Evolutionary conservation across 2,113 vertebrate species (phyloP), one percentile per base, ranked within the genome.

Genomic region (Rhinogobius similis): DNA sequence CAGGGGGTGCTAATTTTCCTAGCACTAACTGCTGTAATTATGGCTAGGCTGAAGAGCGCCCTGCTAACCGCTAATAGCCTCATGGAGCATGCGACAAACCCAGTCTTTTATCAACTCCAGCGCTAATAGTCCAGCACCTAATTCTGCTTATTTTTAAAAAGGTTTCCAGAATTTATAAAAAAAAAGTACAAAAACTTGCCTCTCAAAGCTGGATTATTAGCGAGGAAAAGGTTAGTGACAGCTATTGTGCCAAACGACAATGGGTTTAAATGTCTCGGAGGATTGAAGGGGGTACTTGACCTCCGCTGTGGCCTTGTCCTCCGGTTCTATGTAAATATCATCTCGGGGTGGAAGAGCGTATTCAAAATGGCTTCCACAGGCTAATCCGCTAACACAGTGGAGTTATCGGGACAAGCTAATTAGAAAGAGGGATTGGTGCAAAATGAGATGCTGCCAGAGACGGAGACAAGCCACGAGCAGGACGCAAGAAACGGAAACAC

Each of bases 11-110:
- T 96, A 95, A 96, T 97, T 96, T 95, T 79, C 84, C 73, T 93
- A 75, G 82, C 79, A 91, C 91, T 94, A 95, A 96, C 92, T 91
- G 46, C 93, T 95, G 91, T 96, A 97, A 98, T 97, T 95, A 97
- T 92, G 89, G 87, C 89, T 93, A 92, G 90, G 91, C 94, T 92
- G 94, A 91, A 85, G 87, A 92, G 94, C 83, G 92, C 92, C 92
- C 91, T n/a, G 92, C 92, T 90, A 94, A 94, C 95, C 91, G 94
- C 92, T 92, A 94, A 95, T 92, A 91, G 94, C 93, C 92, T 93
- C 91, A 93, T 92, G 89, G 91, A 81, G 67, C 82, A 70, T 71
- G 75, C 77, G 59, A 81, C 81, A 77, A 75, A 76, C 83, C 77
- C 84, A 83, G 79, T 67, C 73, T 85, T 87, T 86, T 80, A 81